Evolutionary conservation across 2,797 vertebrate species (phyloP), one percentile per base, ranked within the genome.

Genomic region (Pipistrellus pipistrellus): DNA sequence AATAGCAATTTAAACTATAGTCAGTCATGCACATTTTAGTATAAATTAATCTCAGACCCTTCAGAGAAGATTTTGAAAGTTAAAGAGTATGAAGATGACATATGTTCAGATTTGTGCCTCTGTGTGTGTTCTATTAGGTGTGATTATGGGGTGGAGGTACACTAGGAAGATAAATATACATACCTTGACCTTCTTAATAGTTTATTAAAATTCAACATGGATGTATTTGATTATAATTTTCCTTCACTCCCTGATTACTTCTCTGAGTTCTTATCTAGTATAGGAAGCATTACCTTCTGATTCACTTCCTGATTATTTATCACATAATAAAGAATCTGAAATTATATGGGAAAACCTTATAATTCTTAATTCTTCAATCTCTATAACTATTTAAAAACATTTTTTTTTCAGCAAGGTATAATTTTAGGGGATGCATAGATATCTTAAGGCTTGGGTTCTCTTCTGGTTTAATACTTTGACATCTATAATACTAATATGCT

Each of bases 11-110:
- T 64, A 90, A 62, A 25, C 44, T 76, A 1, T 11, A 81, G 10
- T 51, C 46, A 84, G 3, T 85, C 62, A 48, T 92, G 88, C 88
- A 46, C 41, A 83, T 80, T 85, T 78, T 88, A 72, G 38, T 84
- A n/a, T 84, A 80, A 95, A 51, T 62, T 57, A 82, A 66, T 46
- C 59, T 20, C n/a, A 55, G 15, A 30, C 3, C 57, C 18, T 86
- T 80, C n/a, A 95, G 32, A 82, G 13, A 46, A 80, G 1, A 2
- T 82, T 89, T 95, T 78, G 23, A 17, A 84, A 66, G 27, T 73
- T 59, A 95, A 66, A 80, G 23, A 57, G 55, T 46, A 53, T 51
- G 13, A 90, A 77, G 12, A 38, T 86, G 13, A 81, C 35, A 14
- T 12, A 17, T 51, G 21, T 68, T 92, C 9, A 51, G 13, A 15